These are phyloP conservation scores for Lutjanus erythropterus DNA, from an alignment of 2,113 vertebrate genomes.

Conservation along the genomic window DNA sequence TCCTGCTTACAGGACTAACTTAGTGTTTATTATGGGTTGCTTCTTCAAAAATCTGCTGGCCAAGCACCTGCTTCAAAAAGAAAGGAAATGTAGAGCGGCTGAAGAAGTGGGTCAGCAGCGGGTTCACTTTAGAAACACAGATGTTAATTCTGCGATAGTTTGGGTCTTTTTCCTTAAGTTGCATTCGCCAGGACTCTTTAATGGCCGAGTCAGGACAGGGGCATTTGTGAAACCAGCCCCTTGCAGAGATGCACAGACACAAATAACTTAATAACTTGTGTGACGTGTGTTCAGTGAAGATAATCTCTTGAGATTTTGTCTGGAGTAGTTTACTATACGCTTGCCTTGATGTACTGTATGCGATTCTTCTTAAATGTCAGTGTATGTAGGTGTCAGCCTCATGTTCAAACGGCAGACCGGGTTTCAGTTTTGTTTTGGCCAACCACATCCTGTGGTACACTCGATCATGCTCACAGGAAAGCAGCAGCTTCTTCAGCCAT, in stretches of 20 bases:
- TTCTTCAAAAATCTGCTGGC: not conserved
- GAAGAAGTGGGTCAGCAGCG: not conserved
- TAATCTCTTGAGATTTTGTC: not conserved
- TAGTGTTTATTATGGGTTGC: not conserved
- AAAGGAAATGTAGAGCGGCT: not conserved
- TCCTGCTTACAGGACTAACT: not conserved
- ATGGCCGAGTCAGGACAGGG: too few relatives aligned
- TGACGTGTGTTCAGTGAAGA: not conserved
- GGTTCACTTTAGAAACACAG: too few relatives aligned
- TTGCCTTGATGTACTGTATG: not conserved
- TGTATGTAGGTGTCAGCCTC: not conserved
- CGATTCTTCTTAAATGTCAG: not conserved
- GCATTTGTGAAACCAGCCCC: not conserved
- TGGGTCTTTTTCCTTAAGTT: too few relatives aligned
- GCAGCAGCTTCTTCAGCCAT: not conserved
- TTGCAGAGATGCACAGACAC: too few relatives aligned
- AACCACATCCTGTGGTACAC: constrained; percentile 72
- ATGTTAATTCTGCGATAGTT: too few relatives aligned
- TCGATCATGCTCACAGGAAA: constrained; percentile 14
- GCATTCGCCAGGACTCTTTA: too few relatives aligned
- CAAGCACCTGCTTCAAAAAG: not conserved
- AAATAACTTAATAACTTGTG: too few relatives aligned
- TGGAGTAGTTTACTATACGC: too few relatives aligned
- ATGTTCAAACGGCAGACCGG: rapidly evolving
- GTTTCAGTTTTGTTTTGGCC: constrained; percentile 50